These are phyloP conservation scores for Clistopyga incitator DNA, from an alignment of 2,888 invertebrate genomes.

Conservation along the genomic window DNA sequence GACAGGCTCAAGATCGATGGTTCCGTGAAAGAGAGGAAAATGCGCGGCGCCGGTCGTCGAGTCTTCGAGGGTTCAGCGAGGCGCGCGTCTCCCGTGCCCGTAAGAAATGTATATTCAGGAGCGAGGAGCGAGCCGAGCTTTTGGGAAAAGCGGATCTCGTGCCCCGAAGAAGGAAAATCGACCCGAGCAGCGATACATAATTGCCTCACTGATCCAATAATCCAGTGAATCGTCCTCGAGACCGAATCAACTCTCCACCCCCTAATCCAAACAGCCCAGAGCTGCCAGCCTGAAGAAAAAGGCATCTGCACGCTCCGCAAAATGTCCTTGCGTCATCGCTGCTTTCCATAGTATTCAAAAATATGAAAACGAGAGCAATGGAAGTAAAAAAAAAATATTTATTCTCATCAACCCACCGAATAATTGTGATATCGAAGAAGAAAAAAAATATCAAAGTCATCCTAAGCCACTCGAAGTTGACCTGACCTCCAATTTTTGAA, in stretches of 20 bases:
- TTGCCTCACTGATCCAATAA: conserved; percentile 59
- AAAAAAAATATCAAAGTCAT: neutral
- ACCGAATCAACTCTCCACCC: conserved; percentile 47
- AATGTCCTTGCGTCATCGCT: neutral
- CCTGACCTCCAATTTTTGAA: neutral
- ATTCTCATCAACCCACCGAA: conserved; percentile 40
- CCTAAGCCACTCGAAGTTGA: neutral
- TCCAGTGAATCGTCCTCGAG: conserved; percentile 42
- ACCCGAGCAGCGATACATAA: conserved; percentile 45
- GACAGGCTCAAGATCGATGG: conserved; percentile 69
- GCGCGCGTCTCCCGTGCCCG: conserved; percentile 37
- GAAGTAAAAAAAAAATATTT: conserved; percentile 26
- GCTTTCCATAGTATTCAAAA: conserved; percentile 4
- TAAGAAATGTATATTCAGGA: conserved; percentile 16
- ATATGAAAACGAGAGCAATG: neutral
- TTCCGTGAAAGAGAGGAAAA: conserved; percentile 47
- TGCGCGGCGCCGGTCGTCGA: conserved; percentile 11
- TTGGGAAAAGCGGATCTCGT: conserved; percentile 43
- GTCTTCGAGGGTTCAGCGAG: conserved; percentile 39
- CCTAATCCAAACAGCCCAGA: conserved; percentile 25
- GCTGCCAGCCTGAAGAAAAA: conserved; percentile 7
- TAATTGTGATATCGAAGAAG: conserved; percentile 33
- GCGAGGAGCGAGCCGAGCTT: neutral
- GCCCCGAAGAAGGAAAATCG: conserved; percentile 1
- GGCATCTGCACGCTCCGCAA: conserved; percentile 53